Percentiles rank a stretch among this genome's conserved stretches.
Conservation (phyloP, 2,797 vertebrate genomes). For the Oceanodroma leucorhoa region DNA sequence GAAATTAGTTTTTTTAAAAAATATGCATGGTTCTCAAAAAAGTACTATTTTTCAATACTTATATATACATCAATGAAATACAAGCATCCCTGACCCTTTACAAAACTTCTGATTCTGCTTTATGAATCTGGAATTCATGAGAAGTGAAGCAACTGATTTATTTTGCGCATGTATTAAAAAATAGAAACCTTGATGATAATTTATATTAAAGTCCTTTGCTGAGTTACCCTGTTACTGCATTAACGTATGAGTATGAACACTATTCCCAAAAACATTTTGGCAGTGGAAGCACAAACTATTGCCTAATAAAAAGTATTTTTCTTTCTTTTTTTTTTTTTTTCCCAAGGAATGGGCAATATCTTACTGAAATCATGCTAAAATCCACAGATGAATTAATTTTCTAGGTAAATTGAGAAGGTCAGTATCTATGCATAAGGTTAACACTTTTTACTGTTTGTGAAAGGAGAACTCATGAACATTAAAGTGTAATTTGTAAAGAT, state of each 20-base stretch:
- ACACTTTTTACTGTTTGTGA: not conserved
- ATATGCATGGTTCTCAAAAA: not conserved
- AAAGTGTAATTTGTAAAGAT: not conserved
- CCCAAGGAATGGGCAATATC: not conserved
- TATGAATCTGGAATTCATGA: not conserved
- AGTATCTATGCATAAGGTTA: not conserved
- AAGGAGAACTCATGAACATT: slow-evolving; percentile 16
- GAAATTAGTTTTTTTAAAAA: not conserved
- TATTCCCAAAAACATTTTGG: slow-evolving; percentile 49
- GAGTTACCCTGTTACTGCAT: slow-evolving; percentile 4
- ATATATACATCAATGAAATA: not conserved
- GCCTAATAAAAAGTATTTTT: not conserved
- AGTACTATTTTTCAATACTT: not conserved
- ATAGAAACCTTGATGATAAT: not conserved
- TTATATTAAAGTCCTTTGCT: not conserved
- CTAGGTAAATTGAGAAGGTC: not conserved
- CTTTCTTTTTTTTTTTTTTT: fast-evolving
- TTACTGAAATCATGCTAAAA: slow-evolving; percentile 48
- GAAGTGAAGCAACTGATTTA: not conserved
- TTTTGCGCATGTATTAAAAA: not conserved
- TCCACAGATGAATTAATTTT: not conserved
- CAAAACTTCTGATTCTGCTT: not conserved
- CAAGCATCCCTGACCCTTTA: not conserved
- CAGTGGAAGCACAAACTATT: not conserved
- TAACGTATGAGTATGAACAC: slow-evolving; percentile 2